Evolutionary conservation across 37 sponge, comb jelly and placozoan species (phyloP), one percentile per base, ranked within the genome.

Genomic region (Crambe crambe): DNA sequence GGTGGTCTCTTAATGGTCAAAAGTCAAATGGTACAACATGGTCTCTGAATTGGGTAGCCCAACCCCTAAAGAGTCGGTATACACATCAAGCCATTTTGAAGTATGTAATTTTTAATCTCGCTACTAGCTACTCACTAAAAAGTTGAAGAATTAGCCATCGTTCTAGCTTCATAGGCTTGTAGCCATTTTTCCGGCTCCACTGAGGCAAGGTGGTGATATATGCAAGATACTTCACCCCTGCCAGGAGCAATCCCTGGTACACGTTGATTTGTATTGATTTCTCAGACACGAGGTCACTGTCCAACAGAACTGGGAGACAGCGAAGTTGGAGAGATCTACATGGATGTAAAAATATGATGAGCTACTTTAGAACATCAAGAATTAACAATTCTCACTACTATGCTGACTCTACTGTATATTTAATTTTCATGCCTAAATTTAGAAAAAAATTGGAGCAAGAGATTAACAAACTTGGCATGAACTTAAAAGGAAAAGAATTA

Each of bases 251-350:
- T 10, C 27, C 58, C 66, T 84, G 75, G 72, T 85, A 90, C 29
- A 80, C 32, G 42, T 90, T 84, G 30, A 35, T 56, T 25, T 76
- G 26, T 3, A 85, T 65, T 37, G 58, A 38, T 36, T 76, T 70
- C 58, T 80, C 44, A 23, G 86, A 80, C 0, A 70, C 26, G 26
- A 85, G 1, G 81, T 81, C 38, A 36, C 54, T 25, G 57, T 82
- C 83, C 40, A 87, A 77, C 18, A 87, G 71, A 0, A 87, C 12
- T n/a, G 88, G 88, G 32, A 64, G 40, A 23, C 88, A 87, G 31
- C 64, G 76, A 5, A 87, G 72, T 5, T 21, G 36, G 29, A 82
- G 66, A 26, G 83, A 59, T 59, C 88, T 87, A 39, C 18, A 39
- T n/a, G n/a, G n/a, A n/a, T 54, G 56, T 18, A 54, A 20, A 18